Percentiles rank a stretch among this genome's conserved stretches.
Evolutionary conservation across 2,113 vertebrate genomes (phyloP).

Genomic region (Pithys albifrons): DNA sequence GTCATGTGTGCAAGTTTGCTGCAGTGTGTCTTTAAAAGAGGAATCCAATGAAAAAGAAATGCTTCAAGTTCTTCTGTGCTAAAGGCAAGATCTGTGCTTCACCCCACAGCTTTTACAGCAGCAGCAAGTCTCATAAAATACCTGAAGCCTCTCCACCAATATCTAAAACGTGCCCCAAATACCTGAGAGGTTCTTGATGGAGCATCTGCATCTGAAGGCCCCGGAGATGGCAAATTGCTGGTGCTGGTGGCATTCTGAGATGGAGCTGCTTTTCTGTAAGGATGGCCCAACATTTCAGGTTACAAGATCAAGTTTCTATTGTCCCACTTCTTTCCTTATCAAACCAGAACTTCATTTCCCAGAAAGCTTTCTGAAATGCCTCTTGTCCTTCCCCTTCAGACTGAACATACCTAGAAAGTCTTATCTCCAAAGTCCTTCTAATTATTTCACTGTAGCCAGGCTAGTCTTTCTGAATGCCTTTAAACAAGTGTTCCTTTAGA

Average conservation of each 20-base stretch:
- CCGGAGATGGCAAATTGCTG: constrained; percentile 44
- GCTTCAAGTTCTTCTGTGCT: neutral
- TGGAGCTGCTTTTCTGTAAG: constrained; percentile 74
- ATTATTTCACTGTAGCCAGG: constrained; percentile 90
- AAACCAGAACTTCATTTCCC: neutral
- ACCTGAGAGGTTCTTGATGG: constrained; percentile 69
- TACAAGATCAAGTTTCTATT: neutral
- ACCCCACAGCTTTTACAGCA: neutral
- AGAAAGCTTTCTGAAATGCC: neutral
- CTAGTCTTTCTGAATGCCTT: constrained; percentile 90
- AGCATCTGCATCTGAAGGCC: constrained; percentile 41
- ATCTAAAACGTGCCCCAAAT: neutral
- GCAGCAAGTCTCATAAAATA: neutral
- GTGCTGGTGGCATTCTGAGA: constrained; percentile 68
- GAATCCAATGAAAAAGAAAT: neutral
- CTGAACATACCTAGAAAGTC: constrained; percentile 82
- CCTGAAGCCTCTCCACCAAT: neutral
- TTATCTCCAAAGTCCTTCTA: constrained; percentile 79
- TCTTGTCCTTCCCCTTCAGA: neutral
- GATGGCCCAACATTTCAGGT: constrained; percentile 50
- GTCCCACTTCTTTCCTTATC: neutral
- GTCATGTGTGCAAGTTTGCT: neutral
- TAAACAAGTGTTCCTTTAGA: constrained; percentile 88
- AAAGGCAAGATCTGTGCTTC: neutral
- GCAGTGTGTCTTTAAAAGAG: neutral